Conservation (phyloP, 1,140 invertebrate species). For the Stegodyphus mimosarum region DNA sequence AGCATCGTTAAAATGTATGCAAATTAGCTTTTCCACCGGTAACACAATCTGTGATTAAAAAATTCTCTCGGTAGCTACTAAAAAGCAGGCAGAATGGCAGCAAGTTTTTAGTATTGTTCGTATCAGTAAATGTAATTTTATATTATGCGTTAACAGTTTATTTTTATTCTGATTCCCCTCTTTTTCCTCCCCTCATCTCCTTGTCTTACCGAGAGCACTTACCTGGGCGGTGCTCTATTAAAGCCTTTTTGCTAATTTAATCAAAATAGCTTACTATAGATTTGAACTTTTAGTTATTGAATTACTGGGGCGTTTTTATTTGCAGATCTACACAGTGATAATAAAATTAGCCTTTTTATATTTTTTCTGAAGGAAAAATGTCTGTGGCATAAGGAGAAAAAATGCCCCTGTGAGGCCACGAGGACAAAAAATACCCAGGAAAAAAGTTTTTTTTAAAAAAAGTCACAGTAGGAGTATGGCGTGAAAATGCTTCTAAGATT, state of each 20-base stretch:
- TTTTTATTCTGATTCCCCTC: constrained; percentile 19
- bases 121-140: constrained; percentile 61
- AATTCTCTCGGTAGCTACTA: constrained; percentile 45
- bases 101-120: constrained; percentile 57
- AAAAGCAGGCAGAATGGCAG: constrained; percentile 40
- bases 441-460: constrained; percentile 13
- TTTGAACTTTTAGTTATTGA: constrained; percentile 59
- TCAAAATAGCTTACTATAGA: constrained; percentile 55
- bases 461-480: not conserved
- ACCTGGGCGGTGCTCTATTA: constrained; percentile 57
- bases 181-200: constrained; percentile 4
- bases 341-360: constrained; percentile 49
- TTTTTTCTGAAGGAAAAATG: not conserved
- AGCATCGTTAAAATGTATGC: constrained; percentile 61
- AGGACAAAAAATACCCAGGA: not conserved
- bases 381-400: constrained; percentile 10
- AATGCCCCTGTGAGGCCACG: constrained; percentile 8
- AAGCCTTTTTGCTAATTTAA: constrained; percentile 53
- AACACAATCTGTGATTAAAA: constrained; percentile 61
- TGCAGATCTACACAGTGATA: constrained; percentile 45
- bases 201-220: constrained; percentile 40
- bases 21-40: constrained; percentile 58
- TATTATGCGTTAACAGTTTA: constrained; percentile 61
- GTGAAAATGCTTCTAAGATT: constrained; percentile 8
- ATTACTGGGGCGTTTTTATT: constrained; percentile 55